phyloP scores from a whole-genome alignment of 1,140 invertebrate species.

The Brachionus koreanus region DNA sequence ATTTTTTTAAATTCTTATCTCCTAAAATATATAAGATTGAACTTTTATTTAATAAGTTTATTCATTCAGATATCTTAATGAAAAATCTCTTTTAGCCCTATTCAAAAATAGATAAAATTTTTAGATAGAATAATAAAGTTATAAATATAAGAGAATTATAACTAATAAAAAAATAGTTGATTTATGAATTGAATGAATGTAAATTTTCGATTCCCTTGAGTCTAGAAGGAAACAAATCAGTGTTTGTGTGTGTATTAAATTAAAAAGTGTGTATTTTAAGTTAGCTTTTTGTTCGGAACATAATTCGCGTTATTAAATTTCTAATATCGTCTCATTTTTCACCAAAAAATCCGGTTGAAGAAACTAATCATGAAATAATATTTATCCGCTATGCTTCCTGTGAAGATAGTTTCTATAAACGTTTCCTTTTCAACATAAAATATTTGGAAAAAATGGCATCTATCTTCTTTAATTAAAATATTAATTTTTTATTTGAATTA shows the following conservation, averaged over 20 bases:
- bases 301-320: slow-evolving; percentile 3
- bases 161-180: neutral
- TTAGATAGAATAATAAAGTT: no score
- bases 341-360: neutral
- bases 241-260: neutral
- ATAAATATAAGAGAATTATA: neutral
- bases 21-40: no score
- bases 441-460: neutral
- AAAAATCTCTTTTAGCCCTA: no score
- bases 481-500: no score
- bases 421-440: neutral
- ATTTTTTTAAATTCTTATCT: no score
- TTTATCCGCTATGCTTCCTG: neutral
- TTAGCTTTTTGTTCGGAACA: neutral
- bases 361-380: slow-evolving; percentile 1
- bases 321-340: neutral
- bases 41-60: no score
- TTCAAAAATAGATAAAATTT: no score
- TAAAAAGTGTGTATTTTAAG: neutral
- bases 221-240: neutral
- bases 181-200: neutral
- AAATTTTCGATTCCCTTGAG: neutral
- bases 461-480: neutral
- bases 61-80: no score
- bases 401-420: neutral